These are phyloP conservation scores for Physella acuta DNA, from an alignment of 1,140 invertebrate species.

Conservation along the genomic window DNA sequence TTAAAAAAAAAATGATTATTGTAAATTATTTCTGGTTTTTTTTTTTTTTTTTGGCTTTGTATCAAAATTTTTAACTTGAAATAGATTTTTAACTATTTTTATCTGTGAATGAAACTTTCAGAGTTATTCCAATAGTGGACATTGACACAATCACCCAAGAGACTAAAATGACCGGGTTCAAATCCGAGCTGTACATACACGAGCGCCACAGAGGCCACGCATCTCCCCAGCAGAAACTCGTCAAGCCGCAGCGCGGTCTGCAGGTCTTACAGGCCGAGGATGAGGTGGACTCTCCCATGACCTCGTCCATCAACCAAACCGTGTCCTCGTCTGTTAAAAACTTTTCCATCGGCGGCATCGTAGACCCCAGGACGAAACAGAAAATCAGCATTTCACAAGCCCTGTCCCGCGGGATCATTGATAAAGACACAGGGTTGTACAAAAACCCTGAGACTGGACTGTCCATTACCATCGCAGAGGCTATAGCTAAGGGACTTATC, in stretches of 20 bases:
- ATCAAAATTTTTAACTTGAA: background rate
- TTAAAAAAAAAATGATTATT: background rate
- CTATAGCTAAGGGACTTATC: conserved; percentile 76
- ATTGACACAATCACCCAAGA: conserved; percentile 43
- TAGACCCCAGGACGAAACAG: conserved; percentile 80
- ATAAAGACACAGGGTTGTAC: conserved; percentile 69
- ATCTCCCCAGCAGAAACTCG: conserved; percentile 21
- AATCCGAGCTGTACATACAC: conserved; percentile 49
- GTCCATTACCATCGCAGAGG: conserved; percentile 77
- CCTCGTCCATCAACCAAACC: background rate
- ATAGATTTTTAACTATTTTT: background rate
- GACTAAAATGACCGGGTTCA: conserved; percentile 34
- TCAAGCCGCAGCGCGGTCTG: conserved; percentile 31
- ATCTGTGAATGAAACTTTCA: conserved; percentile 15
- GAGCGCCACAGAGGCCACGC: conserved; percentile 37
- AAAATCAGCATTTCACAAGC: conserved; percentile 80
- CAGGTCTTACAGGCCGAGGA: conserved; percentile 18
- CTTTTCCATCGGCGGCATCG: conserved; percentile 66
- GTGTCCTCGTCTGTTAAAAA: conserved; percentile 36
- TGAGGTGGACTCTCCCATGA: background rate
- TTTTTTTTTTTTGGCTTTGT: background rate
- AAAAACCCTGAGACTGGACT: conserved; percentile 78
- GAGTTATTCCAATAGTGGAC: conserved; percentile 43
- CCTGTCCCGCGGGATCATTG: conserved; percentile 79
- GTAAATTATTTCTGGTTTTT: background rate